Evolutionary conservation across 2,888 invertebrate species (phyloP).

Genomic region (Acanthococcus lagerstroemiae): DNA sequence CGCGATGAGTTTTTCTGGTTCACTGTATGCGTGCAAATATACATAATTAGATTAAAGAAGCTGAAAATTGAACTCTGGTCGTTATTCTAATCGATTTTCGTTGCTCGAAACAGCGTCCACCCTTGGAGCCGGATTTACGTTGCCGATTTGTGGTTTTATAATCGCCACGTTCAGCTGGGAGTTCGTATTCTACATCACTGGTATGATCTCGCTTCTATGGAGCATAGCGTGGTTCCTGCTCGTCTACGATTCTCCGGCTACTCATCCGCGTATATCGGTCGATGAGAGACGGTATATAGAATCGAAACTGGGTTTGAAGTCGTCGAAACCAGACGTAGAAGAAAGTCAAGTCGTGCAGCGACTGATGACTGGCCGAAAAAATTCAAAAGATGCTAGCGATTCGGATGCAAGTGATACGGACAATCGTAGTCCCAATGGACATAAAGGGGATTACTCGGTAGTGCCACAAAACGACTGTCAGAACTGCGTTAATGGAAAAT

Average conservation of each 20-base stretch:
- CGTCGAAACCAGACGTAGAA: neutral
- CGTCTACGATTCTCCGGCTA: conserved; percentile 68
- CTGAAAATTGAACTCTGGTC: too few species aligned
- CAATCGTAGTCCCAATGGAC: neutral
- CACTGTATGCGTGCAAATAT: conserved; percentile 76
- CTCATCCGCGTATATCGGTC: conserved; percentile 67
- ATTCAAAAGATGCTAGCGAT: neutral
- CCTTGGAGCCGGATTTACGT: conserved; percentile 6
- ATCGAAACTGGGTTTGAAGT: conserved; percentile 50
- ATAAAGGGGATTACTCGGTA: neutral
- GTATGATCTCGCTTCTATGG: conserved; percentile 47
- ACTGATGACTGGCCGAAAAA: neutral
- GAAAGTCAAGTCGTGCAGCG: conserved; percentile 7
- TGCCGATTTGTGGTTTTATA: conserved; percentile 5
- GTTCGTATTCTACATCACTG: conserved; percentile 55
- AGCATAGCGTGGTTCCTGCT: conserved; percentile 69
- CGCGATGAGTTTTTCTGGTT: too few species aligned
- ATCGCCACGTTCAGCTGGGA: conserved; percentile 77
- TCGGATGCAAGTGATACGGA: neutral
- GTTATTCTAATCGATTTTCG: too few species aligned
- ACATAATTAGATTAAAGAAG: conserved; percentile 71
- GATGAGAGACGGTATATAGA: conserved; percentile 53
- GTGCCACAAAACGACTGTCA: neutral
- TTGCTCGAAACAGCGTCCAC: neutral
- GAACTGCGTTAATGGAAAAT: neutral